Conservation (phyloP, 2,888 invertebrate genomes). For the Lissonota sp. region DNA sequence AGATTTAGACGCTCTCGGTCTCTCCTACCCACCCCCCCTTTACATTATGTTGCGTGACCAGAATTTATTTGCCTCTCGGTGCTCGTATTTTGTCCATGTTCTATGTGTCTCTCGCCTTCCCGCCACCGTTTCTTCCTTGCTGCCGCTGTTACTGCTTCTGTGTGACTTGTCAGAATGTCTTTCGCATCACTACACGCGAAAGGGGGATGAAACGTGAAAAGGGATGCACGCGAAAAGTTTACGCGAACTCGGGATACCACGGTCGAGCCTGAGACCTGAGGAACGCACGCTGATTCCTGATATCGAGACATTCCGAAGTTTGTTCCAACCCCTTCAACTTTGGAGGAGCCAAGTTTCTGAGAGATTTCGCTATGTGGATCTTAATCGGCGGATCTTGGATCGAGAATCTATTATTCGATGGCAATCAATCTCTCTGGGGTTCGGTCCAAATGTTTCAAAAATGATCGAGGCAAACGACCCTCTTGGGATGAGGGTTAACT, state of each 20-base stretch:
- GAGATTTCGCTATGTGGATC: no score
- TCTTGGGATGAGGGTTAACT: no score
- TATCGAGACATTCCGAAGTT: no score
- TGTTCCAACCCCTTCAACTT: no score
- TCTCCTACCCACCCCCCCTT: conserved; percentile 70
- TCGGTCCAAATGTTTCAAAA: no score
- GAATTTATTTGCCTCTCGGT: conserved; percentile 77
- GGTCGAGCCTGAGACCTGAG: neutral
- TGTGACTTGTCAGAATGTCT: conserved; percentile 16
- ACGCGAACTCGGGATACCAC: conserved; percentile 37
- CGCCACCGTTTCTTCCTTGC: neutral
- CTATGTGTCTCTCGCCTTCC: conserved; percentile 13
- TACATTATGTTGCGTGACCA: conserved; percentile 78
- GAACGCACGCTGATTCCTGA: no score
- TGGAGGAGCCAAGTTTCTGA: no score
- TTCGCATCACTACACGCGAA: conserved; percentile 27
- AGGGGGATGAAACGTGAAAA: neutral
- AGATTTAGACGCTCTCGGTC: conserved; percentile 74
- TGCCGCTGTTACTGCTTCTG: conserved; percentile 9
- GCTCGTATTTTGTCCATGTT: conserved; percentile 62
- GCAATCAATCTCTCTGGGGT: no score
- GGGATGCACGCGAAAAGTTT: conserved; percentile 21
- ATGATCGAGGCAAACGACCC: no score
- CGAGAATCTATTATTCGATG: no score
- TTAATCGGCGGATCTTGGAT: no score